Evolutionary conservation across 1,140 invertebrate genomes (phyloP).

Genomic region (Spodoptera frugiperda): DNA sequence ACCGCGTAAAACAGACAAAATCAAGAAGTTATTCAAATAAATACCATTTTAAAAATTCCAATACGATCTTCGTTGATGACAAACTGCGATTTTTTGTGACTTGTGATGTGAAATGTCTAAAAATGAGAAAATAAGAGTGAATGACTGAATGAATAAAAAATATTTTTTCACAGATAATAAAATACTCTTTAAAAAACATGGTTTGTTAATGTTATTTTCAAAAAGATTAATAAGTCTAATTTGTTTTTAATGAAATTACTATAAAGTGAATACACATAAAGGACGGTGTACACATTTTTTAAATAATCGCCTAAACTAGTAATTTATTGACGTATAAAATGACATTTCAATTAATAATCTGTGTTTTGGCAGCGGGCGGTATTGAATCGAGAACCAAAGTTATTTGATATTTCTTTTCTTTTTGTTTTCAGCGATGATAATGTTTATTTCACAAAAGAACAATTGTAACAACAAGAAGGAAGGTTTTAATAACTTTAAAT

Average conservation of each 20-base stretch:
- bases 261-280: neutral
- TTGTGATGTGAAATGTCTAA: too few relatives aligned
- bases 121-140: neutral
- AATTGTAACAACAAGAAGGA: conserved; percentile 54
- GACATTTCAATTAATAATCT: conserved; percentile 31
- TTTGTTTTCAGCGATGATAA: conserved; percentile 48
- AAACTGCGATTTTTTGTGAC: conserved; percentile 23
- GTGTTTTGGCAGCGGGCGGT: conserved; percentile 38
- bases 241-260: too few relatives aligned
- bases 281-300: neutral
- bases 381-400: conserved; percentile 37
- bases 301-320: conserved; percentile 1
- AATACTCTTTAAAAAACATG: too few relatives aligned
- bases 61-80: conserved; percentile 5
- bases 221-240: neutral
- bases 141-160: conserved; percentile 1
- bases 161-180: neutral
- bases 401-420: conserved; percentile 41
- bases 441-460: conserved; percentile 53
- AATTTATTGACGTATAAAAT: conserved; percentile 1
- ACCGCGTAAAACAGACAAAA: conserved; percentile 22
- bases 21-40: conserved; percentile 23
- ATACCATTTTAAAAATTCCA: conserved; percentile 53
- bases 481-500: conserved; percentile 62
- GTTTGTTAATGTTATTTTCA: neutral